phyloP scores from a whole-genome alignment of 2,888 invertebrate species.

The Pocota personata region DNA sequence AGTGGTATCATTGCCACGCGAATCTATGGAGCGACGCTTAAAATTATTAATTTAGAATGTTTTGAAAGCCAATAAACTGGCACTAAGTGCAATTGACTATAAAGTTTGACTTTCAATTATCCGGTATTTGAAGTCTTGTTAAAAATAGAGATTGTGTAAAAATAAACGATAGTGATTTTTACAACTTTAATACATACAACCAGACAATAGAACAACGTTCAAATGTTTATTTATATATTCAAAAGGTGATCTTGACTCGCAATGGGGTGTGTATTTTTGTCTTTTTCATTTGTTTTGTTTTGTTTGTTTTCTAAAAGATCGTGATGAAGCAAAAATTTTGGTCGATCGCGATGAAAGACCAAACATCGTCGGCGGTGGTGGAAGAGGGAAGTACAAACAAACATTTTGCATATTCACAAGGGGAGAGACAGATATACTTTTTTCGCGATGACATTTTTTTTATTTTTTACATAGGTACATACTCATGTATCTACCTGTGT shows the following conservation, averaged over 20 bases:
- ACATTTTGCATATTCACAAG: conserved; percentile 30
- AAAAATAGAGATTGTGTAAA: conserved; percentile 36
- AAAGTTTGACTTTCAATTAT: conserved; percentile 14
- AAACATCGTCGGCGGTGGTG: neutral
- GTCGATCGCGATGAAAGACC: conserved; percentile 12
- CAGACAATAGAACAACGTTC: conserved; percentile 45
- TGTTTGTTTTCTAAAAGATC: conserved; percentile 30
- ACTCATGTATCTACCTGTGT: neutral
- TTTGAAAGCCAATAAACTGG: conserved; percentile 2
- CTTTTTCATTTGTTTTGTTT: conserved; percentile 21
- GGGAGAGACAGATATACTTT: neutral
- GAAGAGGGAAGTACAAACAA: neutral
- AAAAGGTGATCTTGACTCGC: conserved; percentile 68
- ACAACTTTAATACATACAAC: neutral
- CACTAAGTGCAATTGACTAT: neutral
- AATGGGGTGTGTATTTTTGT: conserved; percentile 47
- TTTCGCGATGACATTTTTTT: conserved; percentile 6
- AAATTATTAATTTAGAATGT: conserved; percentile 8
- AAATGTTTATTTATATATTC: conserved; percentile 56
- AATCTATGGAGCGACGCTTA: neutral
- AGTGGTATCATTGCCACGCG: conserved; percentile 8
- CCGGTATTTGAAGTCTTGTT: conserved; percentile 1
- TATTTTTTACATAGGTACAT: neutral
- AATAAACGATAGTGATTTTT: conserved; percentile 38
- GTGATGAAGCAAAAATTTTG: conserved; percentile 17